A percentile compares a stretch with the other conserved stretches of the same genome.
These are phyloP conservation scores for Petrophora chlorosata DNA, from an alignment of 2,888 invertebrate genomes.

Conservation along the genomic window DNA sequence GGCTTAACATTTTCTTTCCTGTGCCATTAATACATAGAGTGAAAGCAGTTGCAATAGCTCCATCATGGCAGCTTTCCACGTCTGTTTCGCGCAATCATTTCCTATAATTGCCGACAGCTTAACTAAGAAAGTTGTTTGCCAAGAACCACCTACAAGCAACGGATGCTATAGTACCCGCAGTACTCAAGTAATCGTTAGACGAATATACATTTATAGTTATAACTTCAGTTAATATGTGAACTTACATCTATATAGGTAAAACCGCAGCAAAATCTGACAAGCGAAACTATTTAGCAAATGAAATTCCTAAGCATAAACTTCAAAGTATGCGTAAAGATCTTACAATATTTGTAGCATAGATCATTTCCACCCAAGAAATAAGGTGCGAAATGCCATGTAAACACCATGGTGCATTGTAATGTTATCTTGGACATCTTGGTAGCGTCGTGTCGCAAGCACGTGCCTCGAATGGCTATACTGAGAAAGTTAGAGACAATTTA, in stretches of 20 bases:
- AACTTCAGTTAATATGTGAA: too few relatives aligned
- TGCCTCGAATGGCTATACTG: constrained; percentile 63
- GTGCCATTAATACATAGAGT: constrained; percentile 21
- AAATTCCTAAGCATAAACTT: constrained; percentile 40
- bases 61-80: constrained; percentile 36
- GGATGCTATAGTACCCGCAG: constrained; percentile 14
- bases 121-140: constrained; percentile 36
- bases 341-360: constrained; percentile 6
- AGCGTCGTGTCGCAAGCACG: constrained; percentile 61
- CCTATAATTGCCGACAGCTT: constrained; percentile 33
- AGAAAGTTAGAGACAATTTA: constrained; percentile 62
- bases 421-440: constrained; percentile 48
- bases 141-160: constrained; percentile 19
- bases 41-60: constrained; percentile 23
- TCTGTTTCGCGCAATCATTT: constrained; percentile 36
- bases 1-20: constrained; percentile 18
- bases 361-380: constrained; percentile 35
- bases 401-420: constrained; percentile 42
- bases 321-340: constrained; percentile 23
- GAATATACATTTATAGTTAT: too few relatives aligned
- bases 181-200: too few relatives aligned
- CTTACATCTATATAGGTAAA: too few relatives aligned
- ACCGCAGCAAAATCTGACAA: constrained; percentile 27
- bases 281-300: constrained; percentile 39
- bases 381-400: constrained; percentile 41